Percentiles rank a stretch among this genome's conserved stretches.
These are phyloP conservation scores for Lamprotornis superbus DNA, from an alignment of 2,113 vertebrate genomes.

Conservation along the genomic window DNA sequence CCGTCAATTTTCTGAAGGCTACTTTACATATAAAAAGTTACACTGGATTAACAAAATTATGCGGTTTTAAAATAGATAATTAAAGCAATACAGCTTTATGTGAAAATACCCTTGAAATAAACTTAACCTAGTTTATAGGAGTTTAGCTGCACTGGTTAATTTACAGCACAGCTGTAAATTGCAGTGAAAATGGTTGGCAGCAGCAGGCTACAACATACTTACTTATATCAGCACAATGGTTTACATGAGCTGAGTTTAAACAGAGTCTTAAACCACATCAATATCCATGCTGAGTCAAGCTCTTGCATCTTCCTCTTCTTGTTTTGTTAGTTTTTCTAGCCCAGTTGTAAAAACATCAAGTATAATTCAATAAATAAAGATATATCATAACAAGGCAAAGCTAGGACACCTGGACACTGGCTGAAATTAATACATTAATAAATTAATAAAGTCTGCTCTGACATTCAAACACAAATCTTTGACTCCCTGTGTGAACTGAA, in stretches of 20 bases:
- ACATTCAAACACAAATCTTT: background rate
- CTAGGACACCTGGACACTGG: background rate
- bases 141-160: conserved; percentile 49
- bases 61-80: conserved; percentile 59
- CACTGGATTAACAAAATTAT: conserved; percentile 57
- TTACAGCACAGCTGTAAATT: conserved; percentile 55
- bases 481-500: background rate
- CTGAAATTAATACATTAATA: background rate
- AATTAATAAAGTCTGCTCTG: background rate
- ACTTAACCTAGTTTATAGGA: conserved; percentile 44
- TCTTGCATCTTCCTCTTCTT: background rate
- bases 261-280: conserved; percentile 51
- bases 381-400: background rate
- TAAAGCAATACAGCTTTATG: conserved; percentile 59
- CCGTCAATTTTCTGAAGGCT: conserved; percentile 38
- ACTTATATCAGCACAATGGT: conserved; percentile 54
- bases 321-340: background rate
- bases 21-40: conserved; percentile 66
- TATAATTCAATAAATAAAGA: background rate
- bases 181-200: conserved; percentile 36
- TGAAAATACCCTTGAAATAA: conserved; percentile 65
- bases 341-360: background rate
- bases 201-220: background rate
- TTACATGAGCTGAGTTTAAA: conserved; percentile 41
- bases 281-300: conserved; percentile 17